Conservation (phyloP, 1,140 invertebrate genomes). For the Drosophila suzukii region DNA sequence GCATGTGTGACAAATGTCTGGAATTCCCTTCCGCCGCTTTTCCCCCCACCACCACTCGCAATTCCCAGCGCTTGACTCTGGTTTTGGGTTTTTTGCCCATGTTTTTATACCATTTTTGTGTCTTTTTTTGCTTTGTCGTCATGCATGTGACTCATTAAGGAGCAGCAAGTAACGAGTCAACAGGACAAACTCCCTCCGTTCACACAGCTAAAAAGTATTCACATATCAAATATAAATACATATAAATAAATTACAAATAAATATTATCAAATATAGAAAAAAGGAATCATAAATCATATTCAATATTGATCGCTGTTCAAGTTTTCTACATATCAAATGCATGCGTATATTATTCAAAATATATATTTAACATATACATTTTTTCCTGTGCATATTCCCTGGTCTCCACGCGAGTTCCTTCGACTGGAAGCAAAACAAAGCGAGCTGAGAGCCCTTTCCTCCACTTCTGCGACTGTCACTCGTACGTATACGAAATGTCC, state of each 20-base stretch:
- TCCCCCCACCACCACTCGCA: conserved; percentile 8
- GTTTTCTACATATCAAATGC: no score
- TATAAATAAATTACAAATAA: no score
- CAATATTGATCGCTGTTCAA: no score
- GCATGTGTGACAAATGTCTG: conserved; percentile 79
- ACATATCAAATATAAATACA: not conserved
- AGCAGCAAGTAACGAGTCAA: conserved; percentile 38
- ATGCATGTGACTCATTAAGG: conserved; percentile 58
- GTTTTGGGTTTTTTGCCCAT: conserved; percentile 20
- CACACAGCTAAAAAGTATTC: not conserved
- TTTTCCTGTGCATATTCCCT: not conserved
- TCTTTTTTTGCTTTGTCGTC: conserved; percentile 11
- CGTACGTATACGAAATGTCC: conserved; percentile 64
- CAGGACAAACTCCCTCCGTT: conserved; percentile 6
- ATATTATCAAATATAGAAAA: no score
- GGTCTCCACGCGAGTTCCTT: conserved; percentile 4
- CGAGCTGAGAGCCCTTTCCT: not conserved
- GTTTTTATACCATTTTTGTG: conserved; percentile 1
- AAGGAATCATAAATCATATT: no score
- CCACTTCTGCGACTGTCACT: conserved; percentile 17
- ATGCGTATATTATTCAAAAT: no score
- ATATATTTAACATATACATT: not conserved
- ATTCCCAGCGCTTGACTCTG: conserved; percentile 41
- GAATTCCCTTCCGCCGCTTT: conserved; percentile 29
- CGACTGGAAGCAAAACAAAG: conserved; percentile 35